Evolutionary conservation across 2,797 vertebrate species (phyloP), one percentile per base, ranked within the genome.

Genomic region (Phrynocephalus vlangalii): DNA sequence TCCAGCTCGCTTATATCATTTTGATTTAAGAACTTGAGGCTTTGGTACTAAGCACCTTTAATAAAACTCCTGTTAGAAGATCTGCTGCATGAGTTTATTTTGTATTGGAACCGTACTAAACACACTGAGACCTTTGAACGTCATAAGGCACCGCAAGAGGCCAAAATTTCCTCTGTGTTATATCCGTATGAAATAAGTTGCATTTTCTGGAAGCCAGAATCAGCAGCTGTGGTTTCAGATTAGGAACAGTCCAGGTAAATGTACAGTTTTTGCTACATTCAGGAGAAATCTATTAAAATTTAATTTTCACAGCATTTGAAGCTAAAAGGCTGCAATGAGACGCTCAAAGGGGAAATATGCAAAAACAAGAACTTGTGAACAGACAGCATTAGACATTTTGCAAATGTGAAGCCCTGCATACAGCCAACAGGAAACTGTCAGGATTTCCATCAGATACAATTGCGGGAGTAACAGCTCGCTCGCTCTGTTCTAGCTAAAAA

Each of bases 251-350:
- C 70, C 79, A 71, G 70, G 52, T 30, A 63, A 33, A 66, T 76
- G 33, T 76, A 30, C 63, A 26, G n/a, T 70, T 87, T 38, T 79
- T 81, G 79, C 79, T 86, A 79, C 66, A 66, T 86, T 82, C 71
- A 81, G 44, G 44, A 50, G 77, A 60, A 79, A 26, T 56, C 85
- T 81, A 86, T 86, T 81, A 87, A 87, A 87, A 66, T 66, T 82
- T 87, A 87, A 75, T 87, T 82, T 82, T 81, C 70, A 86, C 38
- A 60, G 70, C 86, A 79, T 82, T 87, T 87, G 86, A 87, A 87
- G 86, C 38, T 67, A 3, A 50, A 75, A 66, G 70, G 79, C 56
- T 71, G 28, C 33, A n/a, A 78, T 71, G 77, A 66, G 77, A 86
- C 44, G 20, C 66, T 71, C 66, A 79, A 60, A 75, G 70, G 38